Evolutionary conservation across 2,113 vertebrate genomes (phyloP).

Genomic region (Carettochelys insculpta): DNA sequence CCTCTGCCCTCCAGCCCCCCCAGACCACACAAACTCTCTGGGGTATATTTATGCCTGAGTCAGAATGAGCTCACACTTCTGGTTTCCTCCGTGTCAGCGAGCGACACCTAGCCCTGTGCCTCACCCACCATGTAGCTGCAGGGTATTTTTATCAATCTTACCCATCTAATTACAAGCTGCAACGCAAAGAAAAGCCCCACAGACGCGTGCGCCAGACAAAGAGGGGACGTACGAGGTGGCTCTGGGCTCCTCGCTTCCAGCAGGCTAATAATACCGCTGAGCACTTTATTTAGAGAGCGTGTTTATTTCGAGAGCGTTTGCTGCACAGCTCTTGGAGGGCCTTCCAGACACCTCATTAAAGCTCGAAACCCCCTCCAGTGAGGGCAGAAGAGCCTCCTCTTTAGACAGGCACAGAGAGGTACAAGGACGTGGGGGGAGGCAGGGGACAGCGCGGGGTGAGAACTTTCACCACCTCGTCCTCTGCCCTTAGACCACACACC

Average conservation of each 20-base stretch:
- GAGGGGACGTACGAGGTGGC: slow-evolving; percentile 15
- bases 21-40: accelerated
- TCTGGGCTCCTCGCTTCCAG: not conserved
- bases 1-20: not conserved
- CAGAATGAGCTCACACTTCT: slow-evolving; percentile 61
- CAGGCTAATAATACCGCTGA: slow-evolving; percentile 57
- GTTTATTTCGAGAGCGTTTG: too few species aligned
- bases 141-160: slow-evolving; percentile 61
- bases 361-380: slow-evolving; percentile 46
- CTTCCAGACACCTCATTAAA: slow-evolving; percentile 63
- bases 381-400: slow-evolving; percentile 52
- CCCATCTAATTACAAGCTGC: slow-evolving; percentile 57
- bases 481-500: not conserved
- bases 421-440: too few species aligned
- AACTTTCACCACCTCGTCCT: too few species aligned
- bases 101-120: slow-evolving; percentile 56
- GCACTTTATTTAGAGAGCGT: slow-evolving; percentile 61
- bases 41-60: slow-evolving; percentile 56
- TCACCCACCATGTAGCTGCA: slow-evolving; percentile 48
- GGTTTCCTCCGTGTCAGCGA: slow-evolving; percentile 56
- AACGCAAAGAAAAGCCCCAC: not conserved
- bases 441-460: too few species aligned
- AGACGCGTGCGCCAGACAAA: slow-evolving; percentile 5
- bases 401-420: not conserved
- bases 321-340: not conserved